A percentile compares a stretch with the other conserved stretches of the same genome.
phyloP scores from a whole-genome alignment of 2,113 vertebrate genomes.

The Dicerorhinus sumatrensis region DNA sequence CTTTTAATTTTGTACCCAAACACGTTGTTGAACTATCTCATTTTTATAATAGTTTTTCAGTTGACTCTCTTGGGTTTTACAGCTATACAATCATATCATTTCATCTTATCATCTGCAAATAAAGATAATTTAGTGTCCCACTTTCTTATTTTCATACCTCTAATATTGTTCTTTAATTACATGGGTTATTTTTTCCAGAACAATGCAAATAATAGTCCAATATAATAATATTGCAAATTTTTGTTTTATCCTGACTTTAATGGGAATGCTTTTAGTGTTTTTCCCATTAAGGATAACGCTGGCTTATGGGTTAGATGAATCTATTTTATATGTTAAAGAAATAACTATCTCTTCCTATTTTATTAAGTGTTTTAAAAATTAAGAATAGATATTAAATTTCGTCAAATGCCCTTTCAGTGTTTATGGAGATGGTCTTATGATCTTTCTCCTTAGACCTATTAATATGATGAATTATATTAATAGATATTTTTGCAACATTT shows the following conservation, averaged over 20 bases:
- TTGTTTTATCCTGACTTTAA: conserved; percentile 75
- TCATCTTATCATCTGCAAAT: conserved; percentile 56
- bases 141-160: conserved; percentile 61
- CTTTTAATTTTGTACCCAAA: conserved; percentile 47
- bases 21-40: background rate
- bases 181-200: conserved; percentile 65
- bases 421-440: conserved; percentile 59
- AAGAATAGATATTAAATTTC: conserved; percentile 66
- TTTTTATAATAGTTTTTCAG: conserved; percentile 48
- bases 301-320: conserved; percentile 66
- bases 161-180: conserved; percentile 77
- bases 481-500: conserved; percentile 61
- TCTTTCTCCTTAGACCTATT: conserved; percentile 70
- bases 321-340: conserved; percentile 70
- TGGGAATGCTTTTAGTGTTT: conserved; percentile 65
- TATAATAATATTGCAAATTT: conserved; percentile 69
- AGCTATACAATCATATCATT: conserved; percentile 6
- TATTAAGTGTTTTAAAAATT: conserved; percentile 69
- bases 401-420: conserved; percentile 67
- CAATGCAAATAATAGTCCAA: conserved; percentile 63
- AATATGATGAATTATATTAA: conserved; percentile 75
- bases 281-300: conserved; percentile 58
- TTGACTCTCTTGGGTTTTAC: background rate
- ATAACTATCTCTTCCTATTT: conserved; percentile 62
- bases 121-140: conserved; percentile 69